These are phyloP conservation scores for Aselliscus stoliczkanus DNA, from an alignment of 2,797 vertebrate genomes.

Conservation along the genomic window DNA sequence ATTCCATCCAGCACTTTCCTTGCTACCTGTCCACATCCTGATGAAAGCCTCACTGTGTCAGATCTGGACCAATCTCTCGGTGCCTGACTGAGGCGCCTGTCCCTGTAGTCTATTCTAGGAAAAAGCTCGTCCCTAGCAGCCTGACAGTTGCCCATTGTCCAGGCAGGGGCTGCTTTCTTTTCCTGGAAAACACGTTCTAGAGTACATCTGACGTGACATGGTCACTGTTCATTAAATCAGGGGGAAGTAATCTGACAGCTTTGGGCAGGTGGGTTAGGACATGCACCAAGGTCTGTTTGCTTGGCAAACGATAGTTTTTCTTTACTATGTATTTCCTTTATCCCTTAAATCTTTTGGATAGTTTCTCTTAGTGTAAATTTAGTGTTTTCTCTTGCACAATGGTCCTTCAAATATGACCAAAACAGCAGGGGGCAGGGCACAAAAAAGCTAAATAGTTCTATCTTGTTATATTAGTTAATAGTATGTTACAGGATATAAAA, in stretches of 20 bases:
- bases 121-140: neutral
- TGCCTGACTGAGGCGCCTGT: neutral
- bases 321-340: neutral
- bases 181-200: neutral
- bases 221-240: no score
- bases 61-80: neutral
- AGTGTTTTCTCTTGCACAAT: neutral
- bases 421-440: neutral
- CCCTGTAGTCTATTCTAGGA: neutral
- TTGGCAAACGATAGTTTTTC: neutral
- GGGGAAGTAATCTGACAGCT: neutral
- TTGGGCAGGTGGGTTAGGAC: neutral
- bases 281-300: neutral
- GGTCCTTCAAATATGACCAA: neutral
- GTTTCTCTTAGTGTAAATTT: neutral
- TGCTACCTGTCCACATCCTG: accelerated
- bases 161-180: neutral
- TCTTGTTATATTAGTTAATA: neutral
- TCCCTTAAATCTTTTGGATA: neutral
- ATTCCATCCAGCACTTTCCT: accelerated
- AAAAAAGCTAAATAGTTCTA: neutral
- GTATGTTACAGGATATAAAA: neutral
- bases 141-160: neutral
- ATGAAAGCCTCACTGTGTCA: neutral
- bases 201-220: no score